Base-by-base conservation (phyloP, 2,113 vertebrate genomes). In the Eidolon helvum region DNA sequence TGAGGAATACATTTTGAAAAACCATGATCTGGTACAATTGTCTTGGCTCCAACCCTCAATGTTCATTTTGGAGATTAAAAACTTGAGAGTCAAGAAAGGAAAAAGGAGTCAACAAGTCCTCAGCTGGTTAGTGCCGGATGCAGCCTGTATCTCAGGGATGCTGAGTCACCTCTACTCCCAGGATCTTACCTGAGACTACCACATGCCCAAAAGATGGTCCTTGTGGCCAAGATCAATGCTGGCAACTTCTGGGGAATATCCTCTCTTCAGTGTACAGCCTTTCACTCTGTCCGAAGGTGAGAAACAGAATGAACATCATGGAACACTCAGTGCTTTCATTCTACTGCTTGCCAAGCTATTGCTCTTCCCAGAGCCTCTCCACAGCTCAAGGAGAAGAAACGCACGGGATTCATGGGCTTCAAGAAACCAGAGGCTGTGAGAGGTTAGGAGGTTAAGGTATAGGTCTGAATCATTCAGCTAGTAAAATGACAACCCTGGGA, bases 281-380 rank as follows among this genome's bases (percentile, higher is more conserved):
- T 88, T 77, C 33, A 28, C 22, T 59, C 2, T 0, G 2, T 11
- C 24, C 68, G 59, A 63, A 90, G n/a, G 3, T 16, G 57, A 71
- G 43, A 33, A 8, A 69, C 5, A 0, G 3, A 35, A 14, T 0
- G 8, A 61, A 24, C 3, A 6, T 19, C 22, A 2, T 0, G 2
- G 22, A 21, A 6, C 11, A 10, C 24, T 72, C 30, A 0, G 6
- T 4, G 18, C 50, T 85, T 57, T n/a, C 11, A 12, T 1, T 7
- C 80, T 35, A 0, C 7, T 26, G 15, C 71, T 38, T 38, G 38
- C 43, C 33, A 22, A n/a, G 9, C 26, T 79, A 1, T 22, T 71
- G 59, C 28, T 8, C 11, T 30, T 68, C 16, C 22, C 22, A 22
- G 45, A 63, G 10, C 19, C 50, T 74, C 22, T 38, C 18, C 6